Percentiles rank a stretch among this genome's conserved stretches.
phyloP scores from a whole-genome alignment of 2,888 invertebrate genomes.

The Andrena fulva region DNA sequence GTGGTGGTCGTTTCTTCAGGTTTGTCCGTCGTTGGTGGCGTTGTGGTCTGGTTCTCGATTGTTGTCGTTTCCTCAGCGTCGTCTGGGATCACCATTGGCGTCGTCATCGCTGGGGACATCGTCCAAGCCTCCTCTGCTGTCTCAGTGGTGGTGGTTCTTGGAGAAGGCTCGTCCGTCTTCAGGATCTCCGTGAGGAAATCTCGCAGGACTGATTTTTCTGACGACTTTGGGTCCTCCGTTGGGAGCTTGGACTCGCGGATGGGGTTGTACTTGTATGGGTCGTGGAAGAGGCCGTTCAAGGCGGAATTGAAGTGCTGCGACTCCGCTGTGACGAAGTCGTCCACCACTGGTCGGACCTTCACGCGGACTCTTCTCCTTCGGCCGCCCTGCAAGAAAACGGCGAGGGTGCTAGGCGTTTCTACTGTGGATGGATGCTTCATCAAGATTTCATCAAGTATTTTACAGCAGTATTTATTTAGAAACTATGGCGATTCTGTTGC shows the following conservation, averaged over 20 bases:
- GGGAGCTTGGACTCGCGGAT: conserved; percentile 47
- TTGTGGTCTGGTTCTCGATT: conserved; percentile 56
- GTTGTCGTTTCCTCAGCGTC: conserved; percentile 41
- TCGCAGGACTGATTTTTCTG: conserved; percentile 68
- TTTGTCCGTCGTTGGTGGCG: conserved; percentile 75
- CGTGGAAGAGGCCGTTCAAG: conserved; percentile 76
- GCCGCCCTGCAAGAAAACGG: conserved; percentile 50
- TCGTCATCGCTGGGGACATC: conserved; percentile 54
- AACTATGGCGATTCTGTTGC: too few relatives aligned
- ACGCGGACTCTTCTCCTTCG: conserved; percentile 91
- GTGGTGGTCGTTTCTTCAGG: conserved; percentile 82
- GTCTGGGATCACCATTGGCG: conserved; percentile 37
- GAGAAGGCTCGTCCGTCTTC: conserved; percentile 60
- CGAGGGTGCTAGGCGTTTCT: too few relatives aligned
- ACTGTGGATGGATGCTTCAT: too few relatives aligned
- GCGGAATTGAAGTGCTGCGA: conserved; percentile 89
- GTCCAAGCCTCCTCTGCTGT: conserved; percentile 66
- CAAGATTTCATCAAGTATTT: too few relatives aligned
- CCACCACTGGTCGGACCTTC: conserved; percentile 89
- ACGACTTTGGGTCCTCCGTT: conserved; percentile 26
- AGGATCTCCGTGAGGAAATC: conserved; percentile 76
- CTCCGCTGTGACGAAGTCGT: conserved; percentile 92
- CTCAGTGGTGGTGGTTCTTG: conserved; percentile 61
- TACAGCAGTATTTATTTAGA: too few relatives aligned
- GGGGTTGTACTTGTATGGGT: conserved; percentile 65